Percentiles rank a stretch among this genome's conserved stretches.
Conservation (phyloP, 2,797 vertebrate species). For the Aldrovandia affinis region DNA sequence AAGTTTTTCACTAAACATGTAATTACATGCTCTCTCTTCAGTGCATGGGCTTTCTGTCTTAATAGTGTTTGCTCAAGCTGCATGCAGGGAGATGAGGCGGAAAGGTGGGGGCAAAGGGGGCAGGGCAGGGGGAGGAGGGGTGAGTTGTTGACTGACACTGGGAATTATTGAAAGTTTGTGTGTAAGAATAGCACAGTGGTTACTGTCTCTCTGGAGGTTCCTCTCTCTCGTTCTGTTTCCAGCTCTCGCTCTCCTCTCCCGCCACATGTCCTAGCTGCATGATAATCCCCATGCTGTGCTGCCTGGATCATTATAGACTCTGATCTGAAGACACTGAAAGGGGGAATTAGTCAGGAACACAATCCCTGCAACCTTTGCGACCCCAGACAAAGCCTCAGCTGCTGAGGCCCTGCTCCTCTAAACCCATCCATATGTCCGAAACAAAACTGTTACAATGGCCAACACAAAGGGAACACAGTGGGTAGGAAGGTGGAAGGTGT, state of each 20-base stretch:
- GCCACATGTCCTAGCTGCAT: conserved; percentile 61
- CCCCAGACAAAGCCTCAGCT: conserved; percentile 82
- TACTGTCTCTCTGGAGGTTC: conserved; percentile 62
- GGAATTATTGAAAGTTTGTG: conserved; percentile 57
- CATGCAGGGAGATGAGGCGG: conserved; percentile 88
- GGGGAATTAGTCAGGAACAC: conserved; percentile 87
- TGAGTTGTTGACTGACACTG: no score
- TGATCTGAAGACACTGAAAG: conserved; percentile 81
- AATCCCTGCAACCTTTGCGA: conserved; percentile 82
- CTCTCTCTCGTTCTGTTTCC: conserved; percentile 41
- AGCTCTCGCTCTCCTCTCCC: conserved; percentile 36
- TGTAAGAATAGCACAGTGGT: conserved; percentile 34
- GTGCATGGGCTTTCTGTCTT: conserved; percentile 82
- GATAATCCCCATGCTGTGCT: conserved; percentile 73
- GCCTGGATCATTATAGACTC: conserved; percentile 82
- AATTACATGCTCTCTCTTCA: conserved; percentile 84
- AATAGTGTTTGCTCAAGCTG: conserved; percentile 90
- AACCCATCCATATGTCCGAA: conserved; percentile 78
- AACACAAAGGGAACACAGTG: conserved; percentile 71
- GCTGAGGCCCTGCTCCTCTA: conserved; percentile 74
- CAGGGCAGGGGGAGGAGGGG: not conserved
- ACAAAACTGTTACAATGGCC: conserved; percentile 78
- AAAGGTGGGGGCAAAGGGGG: conserved; percentile 57
- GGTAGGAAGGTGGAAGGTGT: conserved; percentile 1
- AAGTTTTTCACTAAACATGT: conserved; percentile 78